Evolutionary conservation across 2,797 vertebrate species (phyloP).

Genomic region (Cyclura pinguis): DNA sequence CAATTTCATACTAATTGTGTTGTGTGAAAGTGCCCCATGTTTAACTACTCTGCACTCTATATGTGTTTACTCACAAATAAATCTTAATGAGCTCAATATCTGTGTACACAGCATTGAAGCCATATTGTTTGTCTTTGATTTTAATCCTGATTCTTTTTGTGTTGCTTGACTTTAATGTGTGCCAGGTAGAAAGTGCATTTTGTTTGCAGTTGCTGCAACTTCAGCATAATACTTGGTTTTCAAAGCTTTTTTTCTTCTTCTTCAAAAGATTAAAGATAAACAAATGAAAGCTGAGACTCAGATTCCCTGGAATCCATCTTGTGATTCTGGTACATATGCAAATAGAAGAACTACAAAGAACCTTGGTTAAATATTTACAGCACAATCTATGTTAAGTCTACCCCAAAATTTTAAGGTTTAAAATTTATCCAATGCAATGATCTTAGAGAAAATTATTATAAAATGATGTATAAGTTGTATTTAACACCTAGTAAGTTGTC

Average conservation of each 20-base stretch:
- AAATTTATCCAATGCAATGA: too few relatives aligned
- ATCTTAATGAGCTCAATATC: background rate
- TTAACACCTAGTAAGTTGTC: too few relatives aligned
- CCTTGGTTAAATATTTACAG: conserved; percentile 3
- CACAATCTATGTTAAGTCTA: background rate
- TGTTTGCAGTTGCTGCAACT: background rate
- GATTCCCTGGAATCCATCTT: background rate
- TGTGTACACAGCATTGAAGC: background rate
- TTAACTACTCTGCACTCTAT: background rate
- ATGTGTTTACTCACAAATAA: background rate
- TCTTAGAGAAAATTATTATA: too few relatives aligned
- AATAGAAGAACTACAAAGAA: background rate
- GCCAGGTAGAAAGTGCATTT: background rate
- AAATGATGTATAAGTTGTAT: too few relatives aligned
- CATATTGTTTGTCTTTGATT: background rate
- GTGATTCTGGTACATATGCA: conserved; percentile 20
- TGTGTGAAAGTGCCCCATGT: too few relatives aligned
- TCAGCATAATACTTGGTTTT: background rate
- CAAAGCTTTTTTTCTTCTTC: background rate
- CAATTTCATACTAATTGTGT: too few relatives aligned
- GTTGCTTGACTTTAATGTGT: background rate
- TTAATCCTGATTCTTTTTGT: background rate
- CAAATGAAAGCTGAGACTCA: conserved; percentile 22
- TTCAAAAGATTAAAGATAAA: conserved; percentile 34
- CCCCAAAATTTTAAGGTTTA: background rate